These are phyloP conservation scores for Synergus gifuensis DNA, from an alignment of 2,888 invertebrate species.

Conservation along the genomic window DNA sequence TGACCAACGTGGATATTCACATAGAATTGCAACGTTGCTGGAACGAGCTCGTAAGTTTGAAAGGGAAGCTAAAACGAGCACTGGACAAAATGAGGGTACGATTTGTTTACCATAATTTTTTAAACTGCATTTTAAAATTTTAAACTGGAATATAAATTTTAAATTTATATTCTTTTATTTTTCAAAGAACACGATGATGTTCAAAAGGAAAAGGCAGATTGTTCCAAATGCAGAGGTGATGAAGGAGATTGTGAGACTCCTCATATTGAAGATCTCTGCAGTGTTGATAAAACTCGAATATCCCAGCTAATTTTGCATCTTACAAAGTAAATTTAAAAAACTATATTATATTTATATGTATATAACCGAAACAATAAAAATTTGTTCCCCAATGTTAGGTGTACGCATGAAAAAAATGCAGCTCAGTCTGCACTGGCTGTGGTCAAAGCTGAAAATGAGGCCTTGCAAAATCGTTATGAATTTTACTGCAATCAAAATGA, in stretches of 20 bases:
- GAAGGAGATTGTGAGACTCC: conserved; percentile 43
- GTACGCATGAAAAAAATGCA: conserved; percentile 44
- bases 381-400: conserved; percentile 10
- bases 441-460: conserved; percentile 46
- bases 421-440: conserved; percentile 43
- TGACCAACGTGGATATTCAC: conserved; percentile 25
- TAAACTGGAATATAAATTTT: neutral
- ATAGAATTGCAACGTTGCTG: conserved; percentile 14
- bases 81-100: neutral
- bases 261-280: conserved; percentile 52
- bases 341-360: neutral
- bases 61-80: neutral
- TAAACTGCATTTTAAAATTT: neutral
- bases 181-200: conserved; percentile 39
- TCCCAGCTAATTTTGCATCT: conserved; percentile 49
- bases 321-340: conserved; percentile 43
- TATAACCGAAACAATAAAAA: neutral
- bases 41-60: neutral
- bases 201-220: conserved; percentile 29
- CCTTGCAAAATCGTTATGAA: conserved; percentile 44
- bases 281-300: conserved; percentile 49
- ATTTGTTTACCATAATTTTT: neutral
- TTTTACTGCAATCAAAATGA: conserved; percentile 43
- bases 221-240: conserved; percentile 47
- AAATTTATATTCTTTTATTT: neutral